These are phyloP conservation scores for Tachuris rubrigastra DNA, from an alignment of 2,113 vertebrate species.

Conservation along the genomic window DNA sequence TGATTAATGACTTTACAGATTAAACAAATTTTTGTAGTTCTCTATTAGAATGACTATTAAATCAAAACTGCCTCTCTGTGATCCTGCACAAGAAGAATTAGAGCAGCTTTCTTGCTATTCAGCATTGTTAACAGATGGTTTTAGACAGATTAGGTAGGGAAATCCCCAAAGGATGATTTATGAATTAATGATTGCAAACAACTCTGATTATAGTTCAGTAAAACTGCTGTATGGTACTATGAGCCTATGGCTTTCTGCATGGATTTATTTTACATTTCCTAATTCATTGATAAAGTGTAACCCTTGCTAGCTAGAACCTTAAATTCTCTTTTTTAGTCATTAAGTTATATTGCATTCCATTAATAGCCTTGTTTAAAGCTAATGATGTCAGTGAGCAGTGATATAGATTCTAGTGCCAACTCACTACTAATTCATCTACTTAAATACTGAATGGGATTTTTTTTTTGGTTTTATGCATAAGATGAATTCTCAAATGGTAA, in stretches of 20 bases:
- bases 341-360: not conserved
- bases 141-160: constrained; percentile 49
- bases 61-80: not conserved
- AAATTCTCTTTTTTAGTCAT: not conserved
- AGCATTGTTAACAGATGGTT: constrained; percentile 50
- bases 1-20: constrained; percentile 19
- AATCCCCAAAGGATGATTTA: constrained; percentile 27
- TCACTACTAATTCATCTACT: not conserved
- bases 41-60: not conserved
- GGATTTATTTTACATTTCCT: not conserved
- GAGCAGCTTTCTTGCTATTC: constrained; percentile 36
- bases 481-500: not conserved
- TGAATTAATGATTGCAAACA: constrained; percentile 54
- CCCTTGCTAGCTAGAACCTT: not conserved
- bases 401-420: not conserved
- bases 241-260: not conserved
- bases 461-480: not conserved
- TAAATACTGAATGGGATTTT: not conserved
- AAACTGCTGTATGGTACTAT: not conserved
- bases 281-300: not conserved
- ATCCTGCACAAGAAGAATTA: constrained; percentile 1
- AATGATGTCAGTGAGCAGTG: not conserved
- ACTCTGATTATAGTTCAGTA: constrained; percentile 21
- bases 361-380: not conserved
- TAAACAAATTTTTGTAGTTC: not conserved